A percentile compares a stretch with the other conserved stretches of the same genome.
Evolutionary conservation across 2,113 vertebrate genomes (phyloP).

Genomic region (Todiramphus saurophagus): DNA sequence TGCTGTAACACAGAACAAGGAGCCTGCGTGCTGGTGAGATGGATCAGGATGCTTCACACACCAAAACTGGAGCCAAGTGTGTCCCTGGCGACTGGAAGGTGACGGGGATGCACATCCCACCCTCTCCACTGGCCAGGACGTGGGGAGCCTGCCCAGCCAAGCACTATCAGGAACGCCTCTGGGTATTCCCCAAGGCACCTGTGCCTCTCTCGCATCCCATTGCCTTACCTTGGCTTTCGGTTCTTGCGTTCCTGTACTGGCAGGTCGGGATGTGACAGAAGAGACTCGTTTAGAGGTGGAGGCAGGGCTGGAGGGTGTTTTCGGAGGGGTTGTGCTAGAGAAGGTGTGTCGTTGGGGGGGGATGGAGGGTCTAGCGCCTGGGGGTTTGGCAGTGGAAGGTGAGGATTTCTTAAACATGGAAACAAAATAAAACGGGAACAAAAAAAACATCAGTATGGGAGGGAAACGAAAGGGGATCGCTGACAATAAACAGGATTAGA

Average conservation of each 20-base stretch:
- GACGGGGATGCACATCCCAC: background rate
- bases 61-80: background rate
- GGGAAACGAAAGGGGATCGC: background rate
- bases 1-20: background rate
- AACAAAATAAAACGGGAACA: slow-evolving; percentile 74
- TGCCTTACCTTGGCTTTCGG: slow-evolving; percentile 82
- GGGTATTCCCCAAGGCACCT: background rate
- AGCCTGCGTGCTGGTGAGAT: background rate
- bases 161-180: fast-evolving
- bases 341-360: slow-evolving; percentile 76
- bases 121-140: background rate
- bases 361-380: slow-evolving; percentile 74
- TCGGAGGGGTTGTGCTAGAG: slow-evolving; percentile 77
- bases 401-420: slow-evolving; percentile 81
- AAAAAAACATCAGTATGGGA: slow-evolving; percentile 63
- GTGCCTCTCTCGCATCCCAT: background rate
- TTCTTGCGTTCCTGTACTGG: slow-evolving; percentile 67
- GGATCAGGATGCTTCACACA: background rate
- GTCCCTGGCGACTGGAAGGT: background rate
- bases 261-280: slow-evolving; percentile 75
- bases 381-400: slow-evolving; percentile 78
- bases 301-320: slow-evolving; percentile 73
- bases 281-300: slow-evolving; percentile 75
- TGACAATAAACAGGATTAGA: background rate
- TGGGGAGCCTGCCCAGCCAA: background rate